Evolutionary conservation across 2,113 vertebrate genomes (phyloP).

Genomic region (Corythornis vintsioides): DNA sequence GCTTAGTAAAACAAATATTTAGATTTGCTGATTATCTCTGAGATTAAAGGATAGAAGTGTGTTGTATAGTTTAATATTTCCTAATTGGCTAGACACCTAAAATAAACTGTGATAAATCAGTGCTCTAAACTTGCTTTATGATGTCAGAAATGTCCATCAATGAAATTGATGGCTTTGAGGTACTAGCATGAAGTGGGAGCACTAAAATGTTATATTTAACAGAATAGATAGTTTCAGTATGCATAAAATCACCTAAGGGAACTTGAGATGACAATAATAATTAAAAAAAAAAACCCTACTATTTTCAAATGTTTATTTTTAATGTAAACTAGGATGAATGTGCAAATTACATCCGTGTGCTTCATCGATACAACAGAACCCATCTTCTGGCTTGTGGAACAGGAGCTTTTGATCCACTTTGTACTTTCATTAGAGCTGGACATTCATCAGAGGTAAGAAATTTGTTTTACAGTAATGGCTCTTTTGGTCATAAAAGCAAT

Average conservation of each 20-base stretch:
- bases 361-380: slow-evolving; percentile 91
- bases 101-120: not conserved
- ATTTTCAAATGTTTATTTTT: not conserved
- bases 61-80: not conserved
- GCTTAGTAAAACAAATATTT: not conserved
- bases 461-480: not conserved
- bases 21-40: not conserved
- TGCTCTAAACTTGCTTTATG: not conserved
- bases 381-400: slow-evolving; percentile 93
- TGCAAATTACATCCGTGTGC: slow-evolving; percentile 91
- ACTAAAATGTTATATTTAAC: not conserved
- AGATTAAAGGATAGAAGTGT: not conserved
- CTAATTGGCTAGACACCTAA: not conserved
- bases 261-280: not conserved
- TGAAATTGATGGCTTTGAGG: not conserved
- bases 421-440: slow-evolving; percentile 84
- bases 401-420: slow-evolving; percentile 91
- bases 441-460: slow-evolving; percentile 80
- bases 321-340: slow-evolving; percentile 84
- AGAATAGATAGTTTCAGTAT: not conserved
- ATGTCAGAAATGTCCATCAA: not conserved
- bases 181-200: not conserved
- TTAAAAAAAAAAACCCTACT: no score
- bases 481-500: not conserved
- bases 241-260: not conserved